phyloP scores from a whole-genome alignment of 2,113 vertebrate genomes.

The Okapia johnstoni region DNA sequence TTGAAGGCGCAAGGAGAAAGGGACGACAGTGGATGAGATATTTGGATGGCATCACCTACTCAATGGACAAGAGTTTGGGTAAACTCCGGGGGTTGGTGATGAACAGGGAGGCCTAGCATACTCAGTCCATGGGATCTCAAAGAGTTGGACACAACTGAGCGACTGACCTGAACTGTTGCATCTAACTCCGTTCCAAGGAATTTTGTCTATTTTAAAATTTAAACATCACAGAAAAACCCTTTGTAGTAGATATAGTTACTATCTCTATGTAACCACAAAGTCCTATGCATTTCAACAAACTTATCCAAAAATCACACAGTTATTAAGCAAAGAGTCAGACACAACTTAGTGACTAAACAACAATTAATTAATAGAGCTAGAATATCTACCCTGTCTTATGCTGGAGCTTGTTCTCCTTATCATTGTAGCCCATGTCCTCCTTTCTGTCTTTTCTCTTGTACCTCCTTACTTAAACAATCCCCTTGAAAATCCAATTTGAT shows the following conservation, averaged over 20 bases:
- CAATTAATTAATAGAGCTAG: neutral
- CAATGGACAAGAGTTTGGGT: neutral
- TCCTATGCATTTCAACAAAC: neutral
- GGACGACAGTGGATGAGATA: neutral
- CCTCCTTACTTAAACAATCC: neutral
- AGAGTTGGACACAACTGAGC: neutral
- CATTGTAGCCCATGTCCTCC: neutral
- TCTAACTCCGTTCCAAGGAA: neutral
- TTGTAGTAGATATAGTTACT: neutral
- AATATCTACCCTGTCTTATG: neutral
- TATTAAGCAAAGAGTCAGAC: neutral
- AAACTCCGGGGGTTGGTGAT: neutral
- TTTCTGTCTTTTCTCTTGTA: neutral
- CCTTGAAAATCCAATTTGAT: neutral
- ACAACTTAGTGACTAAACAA: neutral
- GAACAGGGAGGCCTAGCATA: neutral
- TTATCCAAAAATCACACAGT: neutral
- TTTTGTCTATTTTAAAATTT: neutral
- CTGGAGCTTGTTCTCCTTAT: neutral
- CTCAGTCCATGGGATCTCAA: neutral
- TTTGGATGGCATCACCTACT: neutral
- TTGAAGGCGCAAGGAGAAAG: neutral
- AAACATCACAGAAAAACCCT: neutral
- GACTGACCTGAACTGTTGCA: neutral
- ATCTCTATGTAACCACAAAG: neutral